phyloP scores from a whole-genome alignment of 2,797 vertebrate species.

The Fratercula arctica region DNA sequence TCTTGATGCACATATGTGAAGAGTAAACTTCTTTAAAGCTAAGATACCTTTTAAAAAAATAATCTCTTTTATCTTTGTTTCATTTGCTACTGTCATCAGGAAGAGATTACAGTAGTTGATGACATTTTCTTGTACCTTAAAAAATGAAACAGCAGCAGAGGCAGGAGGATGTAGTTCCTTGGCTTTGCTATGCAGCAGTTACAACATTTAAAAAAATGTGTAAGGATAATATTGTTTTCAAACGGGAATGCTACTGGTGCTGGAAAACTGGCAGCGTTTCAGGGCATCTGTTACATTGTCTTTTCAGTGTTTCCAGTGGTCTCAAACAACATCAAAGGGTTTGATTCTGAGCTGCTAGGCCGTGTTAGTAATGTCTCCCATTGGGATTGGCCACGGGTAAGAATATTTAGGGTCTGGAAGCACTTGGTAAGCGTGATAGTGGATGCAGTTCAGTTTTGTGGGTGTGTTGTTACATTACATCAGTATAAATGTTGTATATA shows the following conservation, averaged over 20 bases:
- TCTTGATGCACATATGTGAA: background rate
- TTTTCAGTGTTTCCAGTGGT: background rate
- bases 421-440: background rate
- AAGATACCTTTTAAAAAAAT: background rate
- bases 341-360: background rate
- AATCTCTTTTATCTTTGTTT: background rate
- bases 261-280: background rate
- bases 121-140: background rate
- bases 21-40: background rate
- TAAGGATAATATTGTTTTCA: background rate
- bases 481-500: background rate
- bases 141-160: background rate
- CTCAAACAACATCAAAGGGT: background rate
- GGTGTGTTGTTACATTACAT: background rate
- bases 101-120: background rate
- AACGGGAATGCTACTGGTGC: background rate
- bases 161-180: background rate
- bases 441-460: background rate
- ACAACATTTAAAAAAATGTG: background rate
- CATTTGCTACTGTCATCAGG: background rate
- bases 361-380: fast-evolving
- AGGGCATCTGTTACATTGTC: background rate
- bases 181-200: background rate
- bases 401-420: background rate
- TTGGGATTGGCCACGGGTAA: background rate